phyloP scores from a whole-genome alignment of 2,113 vertebrate genomes.

The Semicossyphus pulcher region DNA sequence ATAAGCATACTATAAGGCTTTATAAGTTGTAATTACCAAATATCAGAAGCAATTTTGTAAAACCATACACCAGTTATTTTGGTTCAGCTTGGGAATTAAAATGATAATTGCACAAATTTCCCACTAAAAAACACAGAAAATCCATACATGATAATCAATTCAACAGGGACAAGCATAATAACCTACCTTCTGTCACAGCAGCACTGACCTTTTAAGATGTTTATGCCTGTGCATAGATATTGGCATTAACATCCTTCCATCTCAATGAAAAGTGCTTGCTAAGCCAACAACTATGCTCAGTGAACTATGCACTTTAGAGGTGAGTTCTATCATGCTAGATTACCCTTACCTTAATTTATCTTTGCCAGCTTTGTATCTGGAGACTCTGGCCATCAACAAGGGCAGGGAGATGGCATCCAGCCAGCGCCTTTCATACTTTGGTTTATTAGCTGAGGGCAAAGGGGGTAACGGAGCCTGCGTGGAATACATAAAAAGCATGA shows the following conservation, averaged over 20 bases:
- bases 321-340: constrained; percentile 67
- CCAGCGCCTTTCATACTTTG: constrained; percentile 96
- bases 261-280: constrained; percentile 68
- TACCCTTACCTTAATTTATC: constrained; percentile 92
- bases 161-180: no score
- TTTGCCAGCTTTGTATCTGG: constrained; percentile 89
- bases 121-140: no score
- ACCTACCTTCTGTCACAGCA: no score
- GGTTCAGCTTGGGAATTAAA: no score
- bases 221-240: constrained; percentile 82
- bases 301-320: constrained; percentile 54
- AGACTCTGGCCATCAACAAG: constrained; percentile 92
- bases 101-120: no score
- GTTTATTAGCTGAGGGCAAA: constrained; percentile 90
- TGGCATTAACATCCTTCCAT: constrained; percentile 71
- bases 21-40: no score
- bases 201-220: constrained; percentile 76
- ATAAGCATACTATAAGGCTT: no score
- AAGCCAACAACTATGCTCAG: constrained; percentile 59
- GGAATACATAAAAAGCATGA: constrained; percentile 78
- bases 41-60: no score
- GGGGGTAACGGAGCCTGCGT: constrained; percentile 89
- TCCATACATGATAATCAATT: no score
- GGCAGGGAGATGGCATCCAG: constrained; percentile 90
- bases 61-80: no score